These are phyloP conservation scores for Nannoperca obscura DNA, from an alignment of 2,797 vertebrate species.

Conservation along the genomic window DNA sequence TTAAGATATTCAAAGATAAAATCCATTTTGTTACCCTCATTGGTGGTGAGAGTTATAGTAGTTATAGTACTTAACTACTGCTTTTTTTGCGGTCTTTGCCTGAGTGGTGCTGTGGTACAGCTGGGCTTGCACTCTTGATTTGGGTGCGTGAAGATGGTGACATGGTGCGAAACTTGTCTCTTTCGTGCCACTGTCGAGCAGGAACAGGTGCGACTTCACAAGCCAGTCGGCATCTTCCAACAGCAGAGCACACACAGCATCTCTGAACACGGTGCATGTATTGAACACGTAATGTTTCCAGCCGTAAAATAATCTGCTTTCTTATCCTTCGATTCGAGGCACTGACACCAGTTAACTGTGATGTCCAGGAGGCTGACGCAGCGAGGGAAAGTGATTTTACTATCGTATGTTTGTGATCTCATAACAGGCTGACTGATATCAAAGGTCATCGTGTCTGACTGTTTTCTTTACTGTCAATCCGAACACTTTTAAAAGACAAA, in stretches of 20 bases:
- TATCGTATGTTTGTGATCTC: background rate
- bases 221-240: conserved; percentile 12
- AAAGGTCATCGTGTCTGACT: background rate
- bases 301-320: background rate
- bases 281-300: too few relatives aligned
- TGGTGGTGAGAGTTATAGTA: background rate
- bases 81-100: background rate
- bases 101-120: background rate
- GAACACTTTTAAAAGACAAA: conserved; percentile 6
- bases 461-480: conserved; percentile 8
- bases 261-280: background rate
- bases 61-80: background rate
- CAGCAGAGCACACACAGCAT: background rate
- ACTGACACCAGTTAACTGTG: background rate
- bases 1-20: background rate
- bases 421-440: background rate
- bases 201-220: conserved; percentile 13
- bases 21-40: background rate
- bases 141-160: background rate
- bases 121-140: background rate
- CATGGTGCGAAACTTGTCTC: conserved; percentile 5
- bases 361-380: background rate
- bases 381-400: background rate
- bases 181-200: background rate
- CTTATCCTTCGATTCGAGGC: background rate